phyloP scores from a whole-genome alignment of 2,888 invertebrate genomes.

The Tetrapedia diversipes region DNA sequence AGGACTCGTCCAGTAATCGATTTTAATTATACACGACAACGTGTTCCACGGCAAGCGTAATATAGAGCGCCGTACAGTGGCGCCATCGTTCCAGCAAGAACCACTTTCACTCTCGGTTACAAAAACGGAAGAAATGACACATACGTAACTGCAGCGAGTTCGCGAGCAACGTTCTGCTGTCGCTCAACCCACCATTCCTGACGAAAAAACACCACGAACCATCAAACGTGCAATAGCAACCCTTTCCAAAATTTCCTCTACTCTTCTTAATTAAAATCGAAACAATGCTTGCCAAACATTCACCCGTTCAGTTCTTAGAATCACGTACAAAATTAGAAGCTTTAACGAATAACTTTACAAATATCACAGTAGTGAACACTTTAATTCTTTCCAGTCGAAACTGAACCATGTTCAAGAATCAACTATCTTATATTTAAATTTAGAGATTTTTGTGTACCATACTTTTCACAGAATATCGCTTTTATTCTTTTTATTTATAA shows the following conservation, averaged over 20 bases:
- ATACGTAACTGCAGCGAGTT: not conserved
- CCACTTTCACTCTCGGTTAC: constrained; percentile 32
- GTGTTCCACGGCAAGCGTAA: constrained; percentile 28
- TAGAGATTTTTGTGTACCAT: too few species aligned
- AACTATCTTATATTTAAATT: too few species aligned
- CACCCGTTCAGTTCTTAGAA: too few species aligned
- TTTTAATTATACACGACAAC: constrained; percentile 18
- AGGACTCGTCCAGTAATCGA: constrained; percentile 2
- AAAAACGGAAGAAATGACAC: constrained; percentile 25
- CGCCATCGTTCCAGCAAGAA: constrained; percentile 63
- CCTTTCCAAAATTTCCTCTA: not conserved
- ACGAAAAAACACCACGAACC: not conserved
- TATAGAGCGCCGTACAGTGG: constrained; percentile 64
- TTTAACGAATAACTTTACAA: too few species aligned
- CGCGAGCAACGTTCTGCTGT: not conserved
- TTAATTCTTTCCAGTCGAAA: too few species aligned
- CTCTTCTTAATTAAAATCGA: too few species aligned
- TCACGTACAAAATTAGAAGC: too few species aligned
- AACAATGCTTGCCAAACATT: too few species aligned
- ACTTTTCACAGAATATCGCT: too few species aligned
- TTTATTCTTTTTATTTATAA: too few species aligned
- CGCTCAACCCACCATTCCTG: not conserved
- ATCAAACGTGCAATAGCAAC: not conserved
- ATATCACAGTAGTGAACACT: too few species aligned
- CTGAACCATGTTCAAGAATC: too few species aligned